Base-by-base conservation (phyloP, 2,113 vertebrate species). In the Xenopus borealis region DNA sequence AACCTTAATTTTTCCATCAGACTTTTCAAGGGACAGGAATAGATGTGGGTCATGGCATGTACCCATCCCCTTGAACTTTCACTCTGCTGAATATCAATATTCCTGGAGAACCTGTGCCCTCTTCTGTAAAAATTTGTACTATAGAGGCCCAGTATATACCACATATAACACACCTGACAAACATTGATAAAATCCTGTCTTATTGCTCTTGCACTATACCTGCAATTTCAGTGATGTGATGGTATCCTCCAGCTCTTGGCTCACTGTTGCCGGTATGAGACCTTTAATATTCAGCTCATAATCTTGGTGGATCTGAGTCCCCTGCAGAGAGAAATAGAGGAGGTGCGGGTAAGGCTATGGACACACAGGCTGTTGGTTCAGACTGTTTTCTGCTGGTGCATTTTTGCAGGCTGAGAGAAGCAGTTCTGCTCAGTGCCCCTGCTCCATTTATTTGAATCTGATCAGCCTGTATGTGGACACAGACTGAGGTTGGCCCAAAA, bases 201-300 rank as follows among this genome's bases (percentile, higher is more conserved):
- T 1, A 9, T 9, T 9, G 33, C 33, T 6, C 33, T 9, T 9
- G 23, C 33, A 6, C 33, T 6, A 6, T 90, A 97, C 97, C 97
- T 99, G 97, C 78, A 94, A 91, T 88, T 94, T 96, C 50, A 99
- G 90, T 65, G 96, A 97, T 52, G 84, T 80, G 84, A 99, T 98
- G 78, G 93, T 98, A 84, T 97, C 94, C 87, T 99, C 96, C 53
- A 97, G 88, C 58, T 98, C 94, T 81, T 93, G 88, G 71, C 89
- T 88, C 69, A 95, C 78, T 73, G 93, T 92, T 0, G 87, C 90
- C 2, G 97, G 96, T 91, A 98, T 92, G 86, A 98, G 68, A 52
- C 95, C 95, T 86, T 92, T 95, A 72, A 98, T 90, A 81, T 88
- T 95, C 78, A 85, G 82, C 89, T 96, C 94, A 50, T 92, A 96